phyloP scores from a whole-genome alignment of 2,113 vertebrate species.

The Sebastes fasciatus region DNA sequence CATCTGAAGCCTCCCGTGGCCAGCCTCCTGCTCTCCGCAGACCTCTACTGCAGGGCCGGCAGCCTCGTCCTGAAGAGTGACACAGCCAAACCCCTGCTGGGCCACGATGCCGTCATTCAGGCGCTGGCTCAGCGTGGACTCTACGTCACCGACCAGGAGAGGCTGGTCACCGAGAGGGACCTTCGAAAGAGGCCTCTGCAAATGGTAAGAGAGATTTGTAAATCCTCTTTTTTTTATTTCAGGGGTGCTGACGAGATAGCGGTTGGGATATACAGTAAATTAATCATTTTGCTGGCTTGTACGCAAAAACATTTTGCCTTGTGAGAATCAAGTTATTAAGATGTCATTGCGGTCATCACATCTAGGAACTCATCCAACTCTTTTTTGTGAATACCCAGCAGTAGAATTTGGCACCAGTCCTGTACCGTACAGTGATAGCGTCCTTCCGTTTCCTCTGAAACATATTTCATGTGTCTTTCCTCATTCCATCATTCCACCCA shows the following conservation, averaged over 20 bases:
- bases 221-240: neutral
- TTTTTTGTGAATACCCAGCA: neutral
- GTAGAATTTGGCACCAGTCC: neutral
- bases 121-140: conserved; percentile 95
- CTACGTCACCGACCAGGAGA: conserved; percentile 95
- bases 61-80: conserved; percentile 94
- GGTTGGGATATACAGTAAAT: neutral
- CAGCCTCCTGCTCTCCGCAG: conserved; percentile 93
- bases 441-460: conserved; percentile 1
- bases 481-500: neutral
- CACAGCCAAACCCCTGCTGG: conserved; percentile 90
- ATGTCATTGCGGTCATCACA: neutral
- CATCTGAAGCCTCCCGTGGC: conserved; percentile 96
- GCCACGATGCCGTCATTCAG: conserved; percentile 96
- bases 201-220: conserved; percentile 88
- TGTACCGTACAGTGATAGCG: neutral
- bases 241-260: neutral
- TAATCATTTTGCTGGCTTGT: neutral
- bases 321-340: neutral
- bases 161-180: conserved; percentile 94
- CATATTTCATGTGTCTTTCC: conserved; percentile 15
- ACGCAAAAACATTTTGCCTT: neutral
- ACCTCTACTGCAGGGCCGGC: conserved; percentile 95
- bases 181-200: conserved; percentile 95
- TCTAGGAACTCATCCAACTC: neutral